phyloP scores from a whole-genome alignment of 2,113 vertebrate genomes.

The Corythoichthys intestinalis region DNA sequence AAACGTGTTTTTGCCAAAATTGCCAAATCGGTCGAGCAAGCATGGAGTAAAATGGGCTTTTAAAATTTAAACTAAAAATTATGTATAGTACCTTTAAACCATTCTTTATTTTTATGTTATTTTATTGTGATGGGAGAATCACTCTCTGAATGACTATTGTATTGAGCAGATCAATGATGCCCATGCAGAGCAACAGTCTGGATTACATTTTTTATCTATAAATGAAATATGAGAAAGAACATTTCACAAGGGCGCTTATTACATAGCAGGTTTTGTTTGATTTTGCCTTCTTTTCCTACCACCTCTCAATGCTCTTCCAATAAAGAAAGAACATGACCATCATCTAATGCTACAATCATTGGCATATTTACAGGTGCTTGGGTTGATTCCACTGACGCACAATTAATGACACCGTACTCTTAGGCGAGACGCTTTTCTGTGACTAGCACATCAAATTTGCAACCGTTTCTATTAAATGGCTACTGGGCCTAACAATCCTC shows the following conservation, averaged over 20 bases:
- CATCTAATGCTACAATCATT: constrained; percentile 54
- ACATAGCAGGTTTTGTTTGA: not conserved
- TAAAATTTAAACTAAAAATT: too few species aligned
- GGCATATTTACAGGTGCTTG: constrained; percentile 21
- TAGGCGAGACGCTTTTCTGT: constrained; percentile 20
- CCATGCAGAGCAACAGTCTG: too few species aligned
- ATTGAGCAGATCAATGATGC: too few species aligned
- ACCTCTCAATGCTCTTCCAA: constrained; percentile 42
- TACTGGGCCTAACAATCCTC: constrained; percentile 18
- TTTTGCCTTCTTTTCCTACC: constrained; percentile 15
- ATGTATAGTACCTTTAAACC: too few species aligned
- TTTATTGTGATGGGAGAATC: too few species aligned
- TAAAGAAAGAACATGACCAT: constrained; percentile 46
- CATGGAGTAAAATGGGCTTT: too few species aligned
- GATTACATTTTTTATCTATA: too few species aligned
- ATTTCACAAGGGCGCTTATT: not conserved
- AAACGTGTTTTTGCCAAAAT: too few species aligned
- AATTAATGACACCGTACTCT: constrained; percentile 43
- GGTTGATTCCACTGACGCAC: constrained; percentile 49
- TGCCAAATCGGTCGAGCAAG: too few species aligned
- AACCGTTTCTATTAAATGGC: constrained; percentile 37
- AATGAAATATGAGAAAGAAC: not conserved
- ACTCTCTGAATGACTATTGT: too few species aligned
- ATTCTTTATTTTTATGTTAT: too few species aligned
- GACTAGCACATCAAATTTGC: constrained; percentile 41